A percentile compares a stretch with the other conserved stretches of the same genome.
Conservation (phyloP, 2,797 vertebrate genomes). For the Enoplosus armatus region DNA sequence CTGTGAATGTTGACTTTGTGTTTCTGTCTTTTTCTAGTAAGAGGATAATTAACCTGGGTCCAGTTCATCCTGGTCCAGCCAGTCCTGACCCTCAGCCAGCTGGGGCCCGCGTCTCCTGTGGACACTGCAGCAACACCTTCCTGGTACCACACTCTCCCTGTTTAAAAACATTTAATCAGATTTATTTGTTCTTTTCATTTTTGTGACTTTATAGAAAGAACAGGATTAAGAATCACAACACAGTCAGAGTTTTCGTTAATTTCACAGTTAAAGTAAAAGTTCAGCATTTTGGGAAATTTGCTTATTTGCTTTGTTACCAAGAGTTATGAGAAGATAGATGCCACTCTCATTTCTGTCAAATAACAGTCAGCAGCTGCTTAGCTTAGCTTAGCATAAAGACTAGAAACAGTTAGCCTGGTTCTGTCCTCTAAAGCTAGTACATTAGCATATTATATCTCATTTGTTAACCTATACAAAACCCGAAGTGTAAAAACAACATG, state of each 20-base stretch:
- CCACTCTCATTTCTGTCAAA: not conserved
- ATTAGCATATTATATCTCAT: not conserved
- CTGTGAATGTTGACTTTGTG: slow-evolving; percentile 23
- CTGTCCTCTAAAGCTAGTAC: not conserved
- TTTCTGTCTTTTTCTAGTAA: slow-evolving; percentile 84
- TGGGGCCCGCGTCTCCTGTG: slow-evolving; percentile 93
- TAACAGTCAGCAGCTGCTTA: not conserved
- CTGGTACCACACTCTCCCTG: slow-evolving; percentile 83
- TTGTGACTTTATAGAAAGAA: not conserved
- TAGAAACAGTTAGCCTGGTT: not conserved
- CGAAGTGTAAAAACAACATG: not conserved
- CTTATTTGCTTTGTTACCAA: not conserved
- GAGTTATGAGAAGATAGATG: not conserved
- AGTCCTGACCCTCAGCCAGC: slow-evolving; percentile 93
- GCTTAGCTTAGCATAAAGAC: not conserved
- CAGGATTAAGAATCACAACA: not conserved
- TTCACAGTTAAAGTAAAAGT: not conserved
- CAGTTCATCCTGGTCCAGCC: slow-evolving; percentile 91
- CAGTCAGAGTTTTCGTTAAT: not conserved
- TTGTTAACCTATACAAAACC: not conserved
- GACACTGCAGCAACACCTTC: slow-evolving; percentile 96
- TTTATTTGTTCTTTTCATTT: not conserved
- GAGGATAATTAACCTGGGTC: slow-evolving; percentile 94
- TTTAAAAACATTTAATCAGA: not conserved
- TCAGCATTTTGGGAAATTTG: not conserved